Evolutionary conservation across 2,113 vertebrate species (phyloP), one percentile per base, ranked within the genome.

Genomic region (Lophochroa leadbeateri): DNA sequence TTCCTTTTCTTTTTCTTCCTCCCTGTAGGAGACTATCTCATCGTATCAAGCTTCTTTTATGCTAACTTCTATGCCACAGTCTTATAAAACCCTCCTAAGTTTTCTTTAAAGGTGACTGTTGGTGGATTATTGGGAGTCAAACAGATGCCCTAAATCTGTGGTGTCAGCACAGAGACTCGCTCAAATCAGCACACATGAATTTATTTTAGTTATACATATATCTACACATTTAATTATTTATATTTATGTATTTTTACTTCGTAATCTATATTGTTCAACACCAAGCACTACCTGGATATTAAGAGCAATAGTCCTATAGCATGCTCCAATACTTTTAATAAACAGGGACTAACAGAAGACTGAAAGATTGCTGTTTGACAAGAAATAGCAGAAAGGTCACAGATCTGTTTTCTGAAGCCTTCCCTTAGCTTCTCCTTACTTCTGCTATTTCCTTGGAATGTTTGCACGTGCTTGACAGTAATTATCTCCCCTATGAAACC

Each of bases 371-470:
- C 28, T 65, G 31, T 23, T 65, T 79, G 86, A 13, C 21, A 78
- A 60, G 61, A 64, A 81, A 77, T 57, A 83, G 67, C 31, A 80
- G 58, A 61, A 91, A 47, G 43, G 43, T 75, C 60, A 90, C 29
- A 71, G 65, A 76, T 69, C 37, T n/a, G 33, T 47, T 50, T 4
- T 29, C 20, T 0, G 0, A 92, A 91, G 41, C 70, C 44, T 87
- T 47, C 27, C 2, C 0, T 79, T 75, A 75, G 29, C 28, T 68
- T 71, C 35, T 88, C 21, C 80, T 92, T 79, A 46, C 39, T 24
- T 1, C 19, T 87, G 28, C 74, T 58, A 27, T 70, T 95, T 87
- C 53, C 33, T 47, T 76, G 91, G 95, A 94, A 95, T 94, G 86
- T 82, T 69, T 75, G 83, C 69, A 63, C 0, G 3, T 70, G 63